Evolutionary conservation across 2,113 vertebrate species (phyloP).

Genomic region (Spea bombifrons): DNA sequence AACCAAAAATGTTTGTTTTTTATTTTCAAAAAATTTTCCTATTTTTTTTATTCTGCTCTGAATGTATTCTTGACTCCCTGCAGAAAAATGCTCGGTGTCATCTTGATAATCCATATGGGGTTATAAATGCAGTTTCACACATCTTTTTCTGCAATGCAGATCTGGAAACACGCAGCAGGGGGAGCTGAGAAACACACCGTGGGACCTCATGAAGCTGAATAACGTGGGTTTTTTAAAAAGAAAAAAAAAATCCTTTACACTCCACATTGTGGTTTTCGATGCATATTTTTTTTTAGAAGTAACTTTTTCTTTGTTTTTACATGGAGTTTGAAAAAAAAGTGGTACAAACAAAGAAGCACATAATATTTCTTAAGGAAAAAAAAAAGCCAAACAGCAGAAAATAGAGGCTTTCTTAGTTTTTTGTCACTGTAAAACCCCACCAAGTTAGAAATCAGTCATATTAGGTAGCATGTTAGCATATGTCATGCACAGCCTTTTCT

Average conservation of each 20-base stretch:
- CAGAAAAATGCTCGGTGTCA: conserved; percentile 78
- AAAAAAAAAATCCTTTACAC: conserved; percentile 57
- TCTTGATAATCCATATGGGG: conserved; percentile 66
- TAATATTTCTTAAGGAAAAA: conserved; percentile 60
- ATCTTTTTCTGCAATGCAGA: conserved; percentile 49
- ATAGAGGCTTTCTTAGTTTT: conserved; percentile 86
- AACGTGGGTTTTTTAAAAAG: conserved; percentile 53
- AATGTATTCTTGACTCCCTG: conserved; percentile 79
- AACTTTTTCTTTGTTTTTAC: conserved; percentile 58
- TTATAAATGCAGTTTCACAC: conserved; percentile 62
- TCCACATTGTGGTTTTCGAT: conserved; percentile 67
- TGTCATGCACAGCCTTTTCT: conserved; percentile 86
- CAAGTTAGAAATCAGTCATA: conserved; percentile 87
- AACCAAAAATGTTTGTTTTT: no score
- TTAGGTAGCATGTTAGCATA: conserved; percentile 94
- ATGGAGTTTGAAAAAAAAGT: conserved; percentile 52
- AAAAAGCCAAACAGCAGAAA: conserved; percentile 86
- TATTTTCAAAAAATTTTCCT: no score
- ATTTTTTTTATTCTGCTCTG: conserved; percentile 83
- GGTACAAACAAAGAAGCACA: conserved; percentile 64
- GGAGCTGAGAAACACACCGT: conserved; percentile 72
- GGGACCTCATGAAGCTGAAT: conserved; percentile 57
- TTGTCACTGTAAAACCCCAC: conserved; percentile 68
- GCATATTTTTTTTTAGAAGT: conserved; percentile 57
- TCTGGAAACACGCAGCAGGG: conserved; percentile 69